These are phyloP conservation scores for Popillia japonica DNA, from an alignment of 1,140 invertebrate species.

Conservation along the genomic window DNA sequence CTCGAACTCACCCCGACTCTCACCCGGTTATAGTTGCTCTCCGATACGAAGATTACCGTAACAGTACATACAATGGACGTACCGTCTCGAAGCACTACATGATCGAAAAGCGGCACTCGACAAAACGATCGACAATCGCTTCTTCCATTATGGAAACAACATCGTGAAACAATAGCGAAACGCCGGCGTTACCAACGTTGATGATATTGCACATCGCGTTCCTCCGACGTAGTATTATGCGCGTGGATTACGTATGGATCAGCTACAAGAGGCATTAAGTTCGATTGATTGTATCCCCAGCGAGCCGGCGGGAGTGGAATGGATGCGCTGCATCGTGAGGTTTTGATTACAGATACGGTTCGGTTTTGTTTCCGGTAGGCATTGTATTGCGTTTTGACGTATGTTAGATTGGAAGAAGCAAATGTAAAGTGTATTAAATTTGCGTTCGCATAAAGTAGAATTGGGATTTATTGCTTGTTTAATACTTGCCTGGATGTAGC, in stretches of 20 bases:
- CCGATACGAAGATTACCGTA: not conserved
- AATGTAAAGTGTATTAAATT: no score
- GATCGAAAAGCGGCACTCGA: not conserved
- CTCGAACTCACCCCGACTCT: no score
- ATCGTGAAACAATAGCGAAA: conserved; percentile 4
- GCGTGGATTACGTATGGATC: not conserved
- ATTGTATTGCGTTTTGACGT: no score
- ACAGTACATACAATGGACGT: not conserved
- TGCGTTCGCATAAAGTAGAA: no score
- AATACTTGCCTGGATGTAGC: no score
- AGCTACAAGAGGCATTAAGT: not conserved
- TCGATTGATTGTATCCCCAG: not conserved
- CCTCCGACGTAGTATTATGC: not conserved
- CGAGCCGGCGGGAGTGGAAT: no score
- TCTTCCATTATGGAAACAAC: conserved; percentile 11
- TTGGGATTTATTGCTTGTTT: no score
- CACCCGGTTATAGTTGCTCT: conserved; percentile 9
- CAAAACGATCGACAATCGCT: not conserved
- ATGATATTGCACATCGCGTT: not conserved
- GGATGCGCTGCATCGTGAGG: no score
- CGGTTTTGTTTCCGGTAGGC: no score
- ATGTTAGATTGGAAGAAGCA: no score
- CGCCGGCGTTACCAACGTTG: not conserved
- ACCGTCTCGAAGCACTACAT: not conserved
- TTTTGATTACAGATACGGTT: no score